A percentile compares a stretch with the other conserved stretches of the same genome.
phyloP scores from a whole-genome alignment of 1,140 invertebrate genomes.

The Pteromalus puparum region DNA sequence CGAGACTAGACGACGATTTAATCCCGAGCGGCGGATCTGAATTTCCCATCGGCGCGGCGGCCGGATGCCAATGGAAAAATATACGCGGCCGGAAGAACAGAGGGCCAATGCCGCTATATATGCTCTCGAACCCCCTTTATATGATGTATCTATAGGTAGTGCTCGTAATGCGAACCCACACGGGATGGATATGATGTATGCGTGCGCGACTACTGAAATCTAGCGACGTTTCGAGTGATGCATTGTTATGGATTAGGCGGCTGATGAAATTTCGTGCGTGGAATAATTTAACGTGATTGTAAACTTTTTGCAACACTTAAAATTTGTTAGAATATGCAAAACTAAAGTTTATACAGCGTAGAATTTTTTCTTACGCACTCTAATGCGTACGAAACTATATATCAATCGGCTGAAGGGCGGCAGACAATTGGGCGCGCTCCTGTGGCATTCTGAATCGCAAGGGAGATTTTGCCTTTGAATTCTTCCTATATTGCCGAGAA shows the following conservation, averaged over 20 bases:
- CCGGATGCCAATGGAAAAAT: conserved; percentile 36
- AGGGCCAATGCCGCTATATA: background rate
- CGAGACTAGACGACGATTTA: conserved; percentile 36
- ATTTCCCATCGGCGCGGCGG: conserved; percentile 33
- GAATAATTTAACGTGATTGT: background rate
- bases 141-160: background rate
- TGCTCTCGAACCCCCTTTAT: conserved; percentile 33
- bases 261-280: too few relatives aligned
- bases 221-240: background rate
- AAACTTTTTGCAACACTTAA: background rate
- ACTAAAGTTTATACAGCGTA: too few relatives aligned
- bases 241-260: too few relatives aligned
- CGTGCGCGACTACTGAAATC: background rate
- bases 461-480: conserved; percentile 23
- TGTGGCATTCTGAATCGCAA: conserved; percentile 16
- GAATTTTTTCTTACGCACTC: too few relatives aligned
- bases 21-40: conserved; percentile 3
- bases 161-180: background rate
- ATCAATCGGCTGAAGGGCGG: background rate
- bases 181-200: background rate
- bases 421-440: conserved; percentile 25
- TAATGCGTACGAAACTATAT: background rate
- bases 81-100: background rate
- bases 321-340: too few relatives aligned
- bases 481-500: background rate